These are phyloP conservation scores for Holacanthus passer DNA, from an alignment of 2,113 vertebrate genomes.

Conservation along the genomic window DNA sequence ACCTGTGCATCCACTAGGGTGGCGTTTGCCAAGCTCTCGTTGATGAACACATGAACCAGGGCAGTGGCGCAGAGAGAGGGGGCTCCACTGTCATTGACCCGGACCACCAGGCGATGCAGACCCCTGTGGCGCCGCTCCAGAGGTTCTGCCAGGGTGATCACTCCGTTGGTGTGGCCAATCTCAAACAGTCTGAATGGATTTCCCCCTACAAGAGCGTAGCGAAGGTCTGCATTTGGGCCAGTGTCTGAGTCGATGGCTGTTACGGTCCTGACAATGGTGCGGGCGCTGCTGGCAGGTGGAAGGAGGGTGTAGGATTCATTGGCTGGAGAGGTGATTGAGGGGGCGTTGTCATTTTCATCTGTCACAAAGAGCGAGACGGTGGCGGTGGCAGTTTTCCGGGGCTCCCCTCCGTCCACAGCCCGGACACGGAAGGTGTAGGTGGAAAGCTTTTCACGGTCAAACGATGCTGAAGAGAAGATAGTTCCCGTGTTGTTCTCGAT, in stretches of 20 bases:
- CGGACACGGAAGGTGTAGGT: conserved; percentile 94
- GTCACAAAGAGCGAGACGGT: conserved; percentile 95
- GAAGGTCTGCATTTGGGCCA: conserved; percentile 93
- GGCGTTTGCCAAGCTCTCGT: conserved; percentile 93
- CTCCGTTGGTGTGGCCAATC: conserved; percentile 91
- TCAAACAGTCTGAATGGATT: conserved; percentile 96
- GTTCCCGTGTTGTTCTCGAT: conserved; percentile 97
- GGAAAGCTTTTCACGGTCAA: conserved; percentile 93
- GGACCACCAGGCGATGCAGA: conserved; percentile 93
- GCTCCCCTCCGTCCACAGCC: conserved; percentile 93
- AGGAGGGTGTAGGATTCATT: conserved; percentile 94
- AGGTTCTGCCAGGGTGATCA: conserved; percentile 94
- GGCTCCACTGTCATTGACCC: conserved; percentile 94
- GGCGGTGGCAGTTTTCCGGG: conserved; percentile 91
- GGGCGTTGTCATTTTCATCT: conserved; percentile 96
- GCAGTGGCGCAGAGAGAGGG: conserved; percentile 93
- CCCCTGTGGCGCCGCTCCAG: conserved; percentile 93
- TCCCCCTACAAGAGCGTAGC: conserved; percentile 91
- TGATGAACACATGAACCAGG: conserved; percentile 95
- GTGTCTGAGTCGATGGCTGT: conserved; percentile 90
- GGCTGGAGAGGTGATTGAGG: conserved; percentile 88
- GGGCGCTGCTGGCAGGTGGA: conserved; percentile 90
- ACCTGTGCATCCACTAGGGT: conserved; percentile 94
- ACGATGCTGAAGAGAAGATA: conserved; percentile 92
- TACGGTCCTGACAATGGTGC: conserved; percentile 92